Conservation (phyloP, 2,888 invertebrate species). For the Pycnomerus fuliginosus region DNA sequence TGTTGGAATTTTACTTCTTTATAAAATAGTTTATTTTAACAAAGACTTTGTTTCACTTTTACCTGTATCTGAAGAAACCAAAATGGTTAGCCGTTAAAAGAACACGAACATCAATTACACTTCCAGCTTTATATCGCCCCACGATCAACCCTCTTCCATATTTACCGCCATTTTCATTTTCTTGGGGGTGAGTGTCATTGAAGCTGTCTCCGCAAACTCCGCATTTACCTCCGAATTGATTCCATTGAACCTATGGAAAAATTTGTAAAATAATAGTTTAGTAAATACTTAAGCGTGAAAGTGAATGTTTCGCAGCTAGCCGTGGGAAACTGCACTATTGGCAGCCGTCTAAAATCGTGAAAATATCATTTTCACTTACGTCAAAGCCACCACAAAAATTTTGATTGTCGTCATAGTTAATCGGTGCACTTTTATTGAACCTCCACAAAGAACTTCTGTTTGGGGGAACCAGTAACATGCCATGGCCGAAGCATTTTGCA, state of each 20-base stretch:
- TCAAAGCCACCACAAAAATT: constrained; percentile 54
- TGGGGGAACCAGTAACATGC: constrained; percentile 55
- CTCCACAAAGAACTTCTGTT: constrained; percentile 56
- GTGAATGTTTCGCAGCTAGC: too few species aligned
- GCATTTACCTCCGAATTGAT: constrained; percentile 49
- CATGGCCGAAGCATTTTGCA: constrained; percentile 48
- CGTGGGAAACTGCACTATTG: too few species aligned
- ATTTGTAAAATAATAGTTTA: too few species aligned
- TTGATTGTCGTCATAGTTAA: constrained; percentile 55
- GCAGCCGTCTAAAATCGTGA: too few species aligned
- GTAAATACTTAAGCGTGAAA: constrained; percentile 7
- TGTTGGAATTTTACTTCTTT: too few species aligned
- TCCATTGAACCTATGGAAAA: constrained; percentile 19
- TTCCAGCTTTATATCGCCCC: constrained; percentile 37
- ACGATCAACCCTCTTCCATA: constrained; percentile 51
- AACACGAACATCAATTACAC: constrained; percentile 35
- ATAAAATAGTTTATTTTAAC: too few species aligned
- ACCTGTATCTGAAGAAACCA: constrained; percentile 39
- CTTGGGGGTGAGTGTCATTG: constrained; percentile 37
- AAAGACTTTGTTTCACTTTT: too few species aligned
- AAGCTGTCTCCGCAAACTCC: constrained; percentile 46
- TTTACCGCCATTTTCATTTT: constrained; percentile 45
- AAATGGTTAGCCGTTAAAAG: constrained; percentile 46
- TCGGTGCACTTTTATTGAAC: constrained; percentile 47
- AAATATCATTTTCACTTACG: constrained; percentile 35